Base-by-base conservation (phyloP, 2,797 vertebrate genomes). In the Nyctibius grandis region DNA sequence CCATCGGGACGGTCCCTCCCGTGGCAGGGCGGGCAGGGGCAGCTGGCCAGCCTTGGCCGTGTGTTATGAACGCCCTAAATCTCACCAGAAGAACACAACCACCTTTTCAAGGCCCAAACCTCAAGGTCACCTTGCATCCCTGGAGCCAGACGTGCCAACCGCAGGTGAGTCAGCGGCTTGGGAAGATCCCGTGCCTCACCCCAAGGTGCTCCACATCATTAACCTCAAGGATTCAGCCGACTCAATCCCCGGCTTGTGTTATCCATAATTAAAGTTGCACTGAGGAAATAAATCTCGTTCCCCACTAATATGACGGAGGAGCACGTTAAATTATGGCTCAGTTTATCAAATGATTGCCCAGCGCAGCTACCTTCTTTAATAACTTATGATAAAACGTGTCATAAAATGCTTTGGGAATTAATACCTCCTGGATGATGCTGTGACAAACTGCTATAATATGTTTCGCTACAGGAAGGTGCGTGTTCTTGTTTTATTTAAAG, bases 321-420 rank as follows among this genome's bases (percentile, higher is more conserved):
- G 54, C 50, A 18, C 88, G 94, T 89, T 95, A 97, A 97, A 96
- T 97, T 93, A 96, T 91, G 94, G 94, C 77, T 92, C 88, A 50
- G 81, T 97, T 96, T 96, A 96, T 96, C 96, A 94, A 94, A 93
- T 88, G 91, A 89, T 95, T 95, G 94, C 95, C 95, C 95, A 81
- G 85, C 70, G 50, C 90, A 60, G 91, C 90, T 94, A 61, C 89
- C 89, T 93, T 73, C 94, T 91, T 95, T 95, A 96, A 97, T 97
- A 96, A 96, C 79, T 84, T 93, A 92, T 83, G 89, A 95, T 96
- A 97, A 96, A 97, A 97, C 95, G 95, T 97, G 95, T 92, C 95
- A 94, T 92, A 75, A 92, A 96, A 86, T 93, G 94, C 93, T 95
- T 67, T 93, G 94, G 94, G 96, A 94, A 97, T 97, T 95, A 97